Evolutionary conservation across 2,888 invertebrate species (phyloP).

Genomic region (Caradrina kadenii): DNA sequence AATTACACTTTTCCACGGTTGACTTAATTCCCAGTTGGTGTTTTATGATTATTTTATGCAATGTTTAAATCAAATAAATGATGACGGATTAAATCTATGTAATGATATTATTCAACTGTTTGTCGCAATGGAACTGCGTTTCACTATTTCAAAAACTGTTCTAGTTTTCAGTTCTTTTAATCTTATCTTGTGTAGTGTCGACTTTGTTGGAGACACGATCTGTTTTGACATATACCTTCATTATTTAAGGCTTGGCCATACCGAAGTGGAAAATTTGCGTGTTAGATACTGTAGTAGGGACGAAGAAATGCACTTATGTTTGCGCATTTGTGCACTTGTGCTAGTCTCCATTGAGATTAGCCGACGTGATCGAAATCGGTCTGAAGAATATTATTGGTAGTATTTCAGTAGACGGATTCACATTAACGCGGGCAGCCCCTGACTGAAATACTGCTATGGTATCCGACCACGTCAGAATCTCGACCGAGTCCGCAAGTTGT

Average conservation of each 20-base stretch:
- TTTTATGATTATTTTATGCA: conserved; percentile 44
- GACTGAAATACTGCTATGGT: too few species aligned
- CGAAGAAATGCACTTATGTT: too few species aligned
- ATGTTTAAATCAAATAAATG: conserved; percentile 44
- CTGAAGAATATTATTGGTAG: too few species aligned
- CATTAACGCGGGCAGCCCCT: too few species aligned
- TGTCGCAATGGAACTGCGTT: conserved; percentile 50
- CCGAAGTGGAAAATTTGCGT: too few species aligned
- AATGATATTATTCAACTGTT: conserved; percentile 51
- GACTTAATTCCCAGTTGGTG: conserved; percentile 41
- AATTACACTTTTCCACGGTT: conserved; percentile 63
- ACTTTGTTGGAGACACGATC: conserved; percentile 27
- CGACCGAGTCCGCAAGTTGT: too few species aligned
- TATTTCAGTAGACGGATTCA: too few species aligned
- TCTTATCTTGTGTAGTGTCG: conserved; percentile 40
- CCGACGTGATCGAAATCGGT: too few species aligned
- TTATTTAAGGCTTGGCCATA: conserved; percentile 1
- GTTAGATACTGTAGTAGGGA: too few species aligned
- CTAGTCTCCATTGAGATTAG: too few species aligned
- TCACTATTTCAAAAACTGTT: conserved; percentile 55
- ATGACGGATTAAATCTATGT: conserved; percentile 46
- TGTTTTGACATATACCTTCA: conserved; percentile 35
- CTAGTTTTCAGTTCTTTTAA: conserved; percentile 51
- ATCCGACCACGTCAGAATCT: too few species aligned
- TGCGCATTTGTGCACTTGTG: too few species aligned